These are phyloP conservation scores for Cyclina sinensis DNA, from an alignment of 1,140 invertebrate genomes.

Conservation along the genomic window DNA sequence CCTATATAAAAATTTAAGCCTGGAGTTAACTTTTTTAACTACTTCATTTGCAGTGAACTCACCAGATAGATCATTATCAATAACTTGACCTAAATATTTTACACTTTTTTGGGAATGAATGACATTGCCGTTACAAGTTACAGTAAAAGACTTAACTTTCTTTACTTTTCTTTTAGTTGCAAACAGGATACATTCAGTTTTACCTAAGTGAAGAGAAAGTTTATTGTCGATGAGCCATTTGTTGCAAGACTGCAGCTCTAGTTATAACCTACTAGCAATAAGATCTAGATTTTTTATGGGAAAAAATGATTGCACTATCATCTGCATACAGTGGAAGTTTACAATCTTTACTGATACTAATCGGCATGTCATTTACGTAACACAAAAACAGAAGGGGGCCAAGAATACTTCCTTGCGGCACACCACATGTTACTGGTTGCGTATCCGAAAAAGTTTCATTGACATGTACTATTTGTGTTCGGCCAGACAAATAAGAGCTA, in stretches of 20 bases:
- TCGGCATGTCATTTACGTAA: conserved; percentile 41
- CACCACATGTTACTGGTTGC: not conserved
- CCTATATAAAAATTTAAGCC: too few species aligned
- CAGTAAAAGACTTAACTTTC: not conserved
- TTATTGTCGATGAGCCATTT: conserved; percentile 55
- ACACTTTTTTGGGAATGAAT: conserved; percentile 10
- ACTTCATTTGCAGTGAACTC: not conserved
- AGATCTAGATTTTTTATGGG: not conserved
- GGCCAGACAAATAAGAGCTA: not conserved
- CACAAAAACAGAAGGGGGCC: conserved; percentile 27
- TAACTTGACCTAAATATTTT: conserved; percentile 40
- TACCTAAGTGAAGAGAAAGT: conserved; percentile 54
- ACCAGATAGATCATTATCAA: conserved; percentile 39
- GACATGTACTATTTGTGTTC: conserved; percentile 2
- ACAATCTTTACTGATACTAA: not conserved
- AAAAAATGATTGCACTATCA: conserved; percentile 42
- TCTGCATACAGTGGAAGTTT: conserved; percentile 70
- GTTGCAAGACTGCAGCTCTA: conserved; percentile 20
- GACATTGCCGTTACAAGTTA: conserved; percentile 1
- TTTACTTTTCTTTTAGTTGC: conserved; percentile 35
- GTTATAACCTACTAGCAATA: not conserved
- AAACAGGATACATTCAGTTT: conserved; percentile 51
- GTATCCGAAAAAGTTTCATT: conserved; percentile 4
- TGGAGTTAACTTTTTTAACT: not conserved
- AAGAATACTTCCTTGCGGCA: conserved; percentile 26